A percentile compares a stretch with the other conserved stretches of the same genome.
These are phyloP conservation scores for Luperina nickerlii DNA, from an alignment of 2,888 invertebrate genomes.

Conservation along the genomic window DNA sequence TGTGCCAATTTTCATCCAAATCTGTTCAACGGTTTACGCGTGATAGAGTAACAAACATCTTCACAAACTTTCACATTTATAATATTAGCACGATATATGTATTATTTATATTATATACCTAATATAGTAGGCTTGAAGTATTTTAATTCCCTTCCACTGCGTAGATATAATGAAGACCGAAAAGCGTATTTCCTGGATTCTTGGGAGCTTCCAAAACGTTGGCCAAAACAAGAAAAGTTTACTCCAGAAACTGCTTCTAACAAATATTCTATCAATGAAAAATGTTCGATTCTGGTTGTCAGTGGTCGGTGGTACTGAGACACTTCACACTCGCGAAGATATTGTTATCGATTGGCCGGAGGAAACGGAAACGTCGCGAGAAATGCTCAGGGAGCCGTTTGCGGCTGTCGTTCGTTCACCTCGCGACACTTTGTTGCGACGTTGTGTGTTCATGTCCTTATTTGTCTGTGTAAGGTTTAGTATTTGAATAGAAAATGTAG, in stretches of 20 bases:
- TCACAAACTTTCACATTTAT: too few species aligned
- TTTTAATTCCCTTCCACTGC: not conserved
- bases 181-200: not conserved
- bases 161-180: not conserved
- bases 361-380: slow-evolving; percentile 77
- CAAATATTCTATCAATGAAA: slow-evolving; percentile 26
- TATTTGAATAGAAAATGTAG: slow-evolving; percentile 22
- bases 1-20: too few species aligned
- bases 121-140: not conserved
- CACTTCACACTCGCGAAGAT: slow-evolving; percentile 72
- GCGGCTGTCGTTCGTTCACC: slow-evolving; percentile 65
- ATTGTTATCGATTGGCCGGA: slow-evolving; percentile 79
- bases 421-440: slow-evolving; percentile 50
- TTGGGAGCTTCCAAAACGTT: not conserved
- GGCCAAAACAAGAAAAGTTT: not conserved
- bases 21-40: too few species aligned
- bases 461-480: slow-evolving; percentile 34
- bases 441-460: slow-evolving; percentile 38
- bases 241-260: not conserved
- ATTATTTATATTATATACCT: too few species aligned
- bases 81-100: too few species aligned
- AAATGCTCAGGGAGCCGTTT: slow-evolving; percentile 66
- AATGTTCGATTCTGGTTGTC: slow-evolving; percentile 29
- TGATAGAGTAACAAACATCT: too few species aligned
- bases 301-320: slow-evolving; percentile 52